Base-by-base conservation (phyloP, 2,797 vertebrate species). In the Linurgus olivaceus region DNA sequence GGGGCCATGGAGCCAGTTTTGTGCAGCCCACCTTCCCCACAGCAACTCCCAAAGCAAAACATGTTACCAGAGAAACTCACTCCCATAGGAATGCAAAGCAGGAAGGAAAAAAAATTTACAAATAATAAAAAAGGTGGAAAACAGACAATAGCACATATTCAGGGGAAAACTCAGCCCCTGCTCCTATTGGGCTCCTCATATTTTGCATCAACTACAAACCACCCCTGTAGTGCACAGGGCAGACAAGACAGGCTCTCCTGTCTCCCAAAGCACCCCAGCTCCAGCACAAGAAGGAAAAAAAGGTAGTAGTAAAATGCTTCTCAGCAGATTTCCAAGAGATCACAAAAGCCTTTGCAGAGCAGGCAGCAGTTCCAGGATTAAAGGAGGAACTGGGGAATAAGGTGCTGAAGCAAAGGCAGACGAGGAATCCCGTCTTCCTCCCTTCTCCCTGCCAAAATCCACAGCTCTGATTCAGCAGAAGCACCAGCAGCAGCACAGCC, bases 401-500 rank as follows among this genome's bases (percentile, higher is more conserved):
- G 61, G 52, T 67, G 63, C 31, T 4, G 3, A 84, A 76, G 19
- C 42, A 80, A 58, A 81, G 12, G 38, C 71, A 89, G 68, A 66
- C 44, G 14, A 93, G 11, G 54, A 79, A 70, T 89, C 58, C 62
- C 1, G 0, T 45, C 51, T 88, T 93, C 59, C 62, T 77, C 38
- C 38, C 12, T 83, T 83, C 38, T 83, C 54, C 35, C 23, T 9
- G 2, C 54, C 79, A 75, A 91, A 88, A 93, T 61, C 65, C 67
- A 63, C 65, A 76, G 83, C 89, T 95, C 89, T 58, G 76, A 91
- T 88, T 89, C 68, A 96, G 91, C 94, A 96, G 85, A 83, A 91
- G 86, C 40, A 66, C 11, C 37, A 86, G 0, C 20, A 65, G 38
- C 68, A 77, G 85, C 76, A 62, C 4, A 88, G 55, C 24, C 54